Evolutionary conservation across 1,140 invertebrate genomes (phyloP).

Genomic region (Wasmannia auropunctata): DNA sequence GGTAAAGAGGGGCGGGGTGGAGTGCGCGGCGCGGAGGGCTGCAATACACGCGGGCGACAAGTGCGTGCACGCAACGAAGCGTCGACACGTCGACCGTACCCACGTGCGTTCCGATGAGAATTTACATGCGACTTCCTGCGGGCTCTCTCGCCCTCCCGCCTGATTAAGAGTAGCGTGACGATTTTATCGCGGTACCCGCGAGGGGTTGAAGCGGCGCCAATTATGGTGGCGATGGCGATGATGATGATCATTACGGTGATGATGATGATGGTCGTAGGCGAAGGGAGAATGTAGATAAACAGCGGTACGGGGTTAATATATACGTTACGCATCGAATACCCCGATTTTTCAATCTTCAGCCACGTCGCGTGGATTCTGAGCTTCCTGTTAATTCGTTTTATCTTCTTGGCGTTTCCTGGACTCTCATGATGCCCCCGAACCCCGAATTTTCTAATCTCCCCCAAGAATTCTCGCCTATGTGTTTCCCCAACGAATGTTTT

Average conservation of each 20-base stretch:
- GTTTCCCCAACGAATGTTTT: background rate
- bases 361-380: background rate
- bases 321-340: slow-evolving; percentile 30
- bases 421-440: background rate
- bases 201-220: slow-evolving; percentile 76
- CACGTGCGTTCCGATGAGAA: slow-evolving; percentile 76
- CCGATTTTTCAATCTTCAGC: background rate
- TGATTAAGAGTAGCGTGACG: slow-evolving; percentile 80
- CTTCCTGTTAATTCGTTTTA: background rate
- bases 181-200: slow-evolving; percentile 79
- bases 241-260: slow-evolving; percentile 40
- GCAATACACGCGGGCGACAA: slow-evolving; percentile 62
- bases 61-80: slow-evolving; percentile 65
- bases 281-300: background rate
- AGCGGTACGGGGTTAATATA: background rate
- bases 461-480: background rate
- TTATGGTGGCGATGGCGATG: slow-evolving; percentile 70
- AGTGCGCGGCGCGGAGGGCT: background rate
- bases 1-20: background rate
- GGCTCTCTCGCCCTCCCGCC: slow-evolving; percentile 64
- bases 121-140: slow-evolving; percentile 82
- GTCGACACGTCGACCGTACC: slow-evolving; percentile 67
- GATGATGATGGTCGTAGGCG: slow-evolving; percentile 25
- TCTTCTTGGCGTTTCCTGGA: background rate
- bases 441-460: background rate